These are phyloP conservation scores for Thereva nobilitata DNA, from an alignment of 2,888 invertebrate genomes.

Conservation along the genomic window DNA sequence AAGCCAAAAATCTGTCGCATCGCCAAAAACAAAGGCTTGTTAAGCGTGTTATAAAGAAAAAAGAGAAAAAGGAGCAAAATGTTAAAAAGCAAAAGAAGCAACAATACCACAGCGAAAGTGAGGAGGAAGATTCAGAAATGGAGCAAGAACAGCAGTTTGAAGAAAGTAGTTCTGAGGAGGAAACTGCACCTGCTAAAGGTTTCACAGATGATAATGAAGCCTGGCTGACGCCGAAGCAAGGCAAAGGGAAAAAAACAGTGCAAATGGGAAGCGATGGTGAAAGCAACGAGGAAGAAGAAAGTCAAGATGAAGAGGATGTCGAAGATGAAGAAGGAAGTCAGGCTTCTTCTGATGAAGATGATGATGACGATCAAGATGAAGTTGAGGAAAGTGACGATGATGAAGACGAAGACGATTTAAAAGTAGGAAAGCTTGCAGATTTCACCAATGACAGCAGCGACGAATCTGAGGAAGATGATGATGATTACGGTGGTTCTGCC, in stretches of 20 bases:
- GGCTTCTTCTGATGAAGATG: slow-evolving; percentile 44
- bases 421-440: slow-evolving; percentile 51
- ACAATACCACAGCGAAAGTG: slow-evolving; percentile 52
- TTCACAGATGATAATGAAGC: slow-evolving; percentile 73
- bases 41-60: slow-evolving; percentile 64
- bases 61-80: slow-evolving; percentile 39
- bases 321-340: slow-evolving; percentile 49
- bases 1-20: slow-evolving; percentile 68
- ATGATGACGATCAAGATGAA: slow-evolving; percentile 46
- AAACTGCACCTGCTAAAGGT: slow-evolving; percentile 54
- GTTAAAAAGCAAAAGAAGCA: slow-evolving; percentile 45
- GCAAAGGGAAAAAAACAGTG: slow-evolving; percentile 21
- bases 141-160: slow-evolving; percentile 49
- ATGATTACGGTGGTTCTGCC: slow-evolving; percentile 50
- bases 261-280: slow-evolving; percentile 38
- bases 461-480: slow-evolving; percentile 51
- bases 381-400: slow-evolving; percentile 48
- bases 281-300: slow-evolving; percentile 45
- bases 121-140: slow-evolving; percentile 46
- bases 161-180: slow-evolving; percentile 40
- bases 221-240: slow-evolving; percentile 70
- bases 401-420: slow-evolving; percentile 60
- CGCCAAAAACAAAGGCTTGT: slow-evolving; percentile 71
- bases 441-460: slow-evolving; percentile 58
- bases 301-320: slow-evolving; percentile 38